Conservation (phyloP, 2,113 vertebrate genomes). For the Pelecanoides urinatrix region DNA sequence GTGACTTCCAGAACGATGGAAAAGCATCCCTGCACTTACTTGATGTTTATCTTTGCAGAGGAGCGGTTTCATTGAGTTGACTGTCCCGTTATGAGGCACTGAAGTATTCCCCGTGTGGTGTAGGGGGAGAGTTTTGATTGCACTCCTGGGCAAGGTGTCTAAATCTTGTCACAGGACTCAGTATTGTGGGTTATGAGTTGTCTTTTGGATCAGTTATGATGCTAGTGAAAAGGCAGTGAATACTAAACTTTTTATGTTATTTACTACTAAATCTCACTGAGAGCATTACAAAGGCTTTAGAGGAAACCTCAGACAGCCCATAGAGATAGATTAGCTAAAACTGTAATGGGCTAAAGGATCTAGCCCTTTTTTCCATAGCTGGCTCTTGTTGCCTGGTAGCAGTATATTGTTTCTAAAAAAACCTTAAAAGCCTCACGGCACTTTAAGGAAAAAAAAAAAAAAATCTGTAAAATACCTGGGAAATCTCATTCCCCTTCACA, state of each 20-base stretch:
- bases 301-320: neutral
- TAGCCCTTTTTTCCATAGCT: neutral
- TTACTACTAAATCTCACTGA: neutral
- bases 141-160: neutral
- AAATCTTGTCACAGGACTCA: neutral
- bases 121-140: neutral
- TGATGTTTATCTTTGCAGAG: neutral
- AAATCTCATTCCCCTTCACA: neutral
- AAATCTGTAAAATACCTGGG: neutral
- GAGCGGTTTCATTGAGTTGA: neutral
- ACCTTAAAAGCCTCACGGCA: neutral
- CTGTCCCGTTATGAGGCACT: neutral
- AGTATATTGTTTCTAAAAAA: neutral
- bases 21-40: neutral
- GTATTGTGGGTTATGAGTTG: neutral
- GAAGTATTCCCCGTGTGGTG: neutral
- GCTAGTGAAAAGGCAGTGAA: neutral
- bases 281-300: neutral
- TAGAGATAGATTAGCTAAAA: neutral
- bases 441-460: neutral
- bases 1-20: neutral
- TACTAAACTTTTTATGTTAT: neutral
- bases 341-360: neutral
- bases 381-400: fast-evolving
- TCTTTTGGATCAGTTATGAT: neutral